Evolutionary conservation across 2,113 vertebrate genomes (phyloP).

Genomic region (Gymnorhina tibicen): DNA sequence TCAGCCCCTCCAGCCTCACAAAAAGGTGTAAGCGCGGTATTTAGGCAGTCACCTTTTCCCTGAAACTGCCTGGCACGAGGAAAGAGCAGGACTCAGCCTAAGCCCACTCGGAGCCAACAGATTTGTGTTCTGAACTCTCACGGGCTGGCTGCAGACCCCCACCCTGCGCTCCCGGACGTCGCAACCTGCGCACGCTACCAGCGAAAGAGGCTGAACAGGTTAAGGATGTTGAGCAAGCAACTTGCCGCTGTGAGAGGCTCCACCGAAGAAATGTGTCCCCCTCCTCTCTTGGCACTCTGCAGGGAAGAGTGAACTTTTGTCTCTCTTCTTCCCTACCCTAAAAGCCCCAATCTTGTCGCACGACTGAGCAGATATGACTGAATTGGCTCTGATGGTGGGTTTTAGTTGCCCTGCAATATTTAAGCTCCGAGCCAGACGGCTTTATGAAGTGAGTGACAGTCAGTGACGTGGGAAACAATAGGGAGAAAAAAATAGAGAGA

Average conservation of each 20-base stretch:
- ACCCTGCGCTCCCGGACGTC: neutral
- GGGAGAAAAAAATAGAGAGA: conserved; percentile 74
- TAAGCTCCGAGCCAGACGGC: conserved; percentile 97
- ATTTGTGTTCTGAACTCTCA: neutral
- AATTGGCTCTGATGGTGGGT: conserved; percentile 94
- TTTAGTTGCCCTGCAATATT: conserved; percentile 94
- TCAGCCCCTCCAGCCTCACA: neutral
- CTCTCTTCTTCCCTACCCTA: conserved; percentile 85
- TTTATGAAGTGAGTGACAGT: conserved; percentile 91
- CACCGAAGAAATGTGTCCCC: conserved; percentile 76
- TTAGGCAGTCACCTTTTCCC: neutral
- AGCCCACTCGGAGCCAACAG: neutral
- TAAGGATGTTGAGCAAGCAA: conserved; percentile 77
- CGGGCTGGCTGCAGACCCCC: neutral
- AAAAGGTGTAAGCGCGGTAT: neutral
- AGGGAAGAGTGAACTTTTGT: conserved; percentile 86
- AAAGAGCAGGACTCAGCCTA: neutral
- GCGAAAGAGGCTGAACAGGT: conserved; percentile 1
- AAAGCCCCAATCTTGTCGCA: conserved; percentile 91
- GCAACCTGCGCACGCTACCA: neutral
- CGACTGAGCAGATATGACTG: conserved; percentile 97
- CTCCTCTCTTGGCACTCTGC: conserved; percentile 80
- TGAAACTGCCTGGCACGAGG: neutral
- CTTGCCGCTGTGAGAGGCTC: conserved; percentile 86
- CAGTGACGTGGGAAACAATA: conserved; percentile 88